Evolutionary conservation across 1,140 invertebrate genomes (phyloP).

Genomic region (Diachasmimorpha longicaudata): DNA sequence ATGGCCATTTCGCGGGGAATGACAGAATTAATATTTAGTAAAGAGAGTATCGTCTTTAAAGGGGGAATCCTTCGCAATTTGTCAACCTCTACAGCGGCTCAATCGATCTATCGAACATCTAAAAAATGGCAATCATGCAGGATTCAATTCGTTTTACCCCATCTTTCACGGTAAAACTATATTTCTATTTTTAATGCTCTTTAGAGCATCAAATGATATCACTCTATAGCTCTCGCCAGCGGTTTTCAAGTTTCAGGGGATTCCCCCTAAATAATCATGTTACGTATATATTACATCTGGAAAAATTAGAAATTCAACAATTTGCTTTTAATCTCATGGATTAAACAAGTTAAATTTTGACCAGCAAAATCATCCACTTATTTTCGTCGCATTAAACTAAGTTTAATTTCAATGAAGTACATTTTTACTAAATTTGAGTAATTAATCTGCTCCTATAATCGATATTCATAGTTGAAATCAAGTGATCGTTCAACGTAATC

Average conservation of each 20-base stretch:
- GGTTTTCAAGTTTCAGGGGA: no score
- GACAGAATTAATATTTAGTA: background rate
- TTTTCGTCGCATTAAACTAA: background rate
- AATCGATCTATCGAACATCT: no score
- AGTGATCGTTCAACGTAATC: slow-evolving; percentile 33
- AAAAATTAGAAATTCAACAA: slow-evolving; percentile 9
- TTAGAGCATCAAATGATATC: no score
- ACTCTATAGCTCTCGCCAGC: no score
- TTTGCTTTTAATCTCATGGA: background rate
- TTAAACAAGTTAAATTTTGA: background rate
- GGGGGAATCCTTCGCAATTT: no score
- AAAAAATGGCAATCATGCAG: no score
- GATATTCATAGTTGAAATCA: slow-evolving; percentile 23
- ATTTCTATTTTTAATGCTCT: no score
- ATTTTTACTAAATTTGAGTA: background rate
- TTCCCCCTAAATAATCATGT: background rate
- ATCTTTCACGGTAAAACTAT: no score
- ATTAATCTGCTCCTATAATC: slow-evolving; percentile 28
- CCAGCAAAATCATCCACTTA: background rate
- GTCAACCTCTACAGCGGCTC: no score
- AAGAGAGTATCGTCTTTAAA: background rate
- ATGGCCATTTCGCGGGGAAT: slow-evolving; percentile 17
- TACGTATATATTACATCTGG: background rate
- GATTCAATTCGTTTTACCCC: no score
- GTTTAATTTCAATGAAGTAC: background rate